A percentile compares a stretch with the other conserved stretches of the same genome.
phyloP scores from a whole-genome alignment of 2,797 vertebrate species.

The Protonibea diacanthus region DNA sequence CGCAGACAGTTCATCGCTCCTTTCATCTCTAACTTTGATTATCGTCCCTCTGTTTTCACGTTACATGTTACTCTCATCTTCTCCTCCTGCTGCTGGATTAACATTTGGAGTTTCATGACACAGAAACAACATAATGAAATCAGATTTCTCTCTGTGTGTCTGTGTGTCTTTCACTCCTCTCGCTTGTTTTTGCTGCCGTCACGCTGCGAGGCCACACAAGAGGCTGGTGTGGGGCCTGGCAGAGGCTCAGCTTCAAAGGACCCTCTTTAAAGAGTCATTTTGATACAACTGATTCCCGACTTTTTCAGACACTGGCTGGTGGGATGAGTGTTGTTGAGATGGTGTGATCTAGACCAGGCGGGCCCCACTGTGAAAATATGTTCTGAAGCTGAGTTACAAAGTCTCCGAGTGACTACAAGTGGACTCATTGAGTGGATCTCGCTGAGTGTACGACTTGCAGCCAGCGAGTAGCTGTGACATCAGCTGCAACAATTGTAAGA shows the following conservation, averaged over 20 bases:
- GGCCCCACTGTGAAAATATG: slow-evolving; percentile 55
- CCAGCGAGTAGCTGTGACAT: slow-evolving; percentile 7
- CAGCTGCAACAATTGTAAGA: slow-evolving; percentile 25
- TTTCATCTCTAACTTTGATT: slow-evolving; percentile 39
- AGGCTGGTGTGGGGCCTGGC: slow-evolving; percentile 46
- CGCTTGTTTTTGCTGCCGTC: slow-evolving; percentile 36
- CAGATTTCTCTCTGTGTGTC: slow-evolving; percentile 9
- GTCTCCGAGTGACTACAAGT: slow-evolving; percentile 34
- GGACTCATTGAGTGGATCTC: slow-evolving; percentile 42
- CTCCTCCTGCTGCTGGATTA: slow-evolving; percentile 20
- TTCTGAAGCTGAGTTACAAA: slow-evolving; percentile 47
- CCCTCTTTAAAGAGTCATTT: slow-evolving; percentile 71
- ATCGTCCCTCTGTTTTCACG: slow-evolving; percentile 17
- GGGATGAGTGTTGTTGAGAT: slow-evolving; percentile 33
- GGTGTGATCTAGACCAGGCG: slow-evolving; percentile 47
- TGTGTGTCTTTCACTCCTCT: slow-evolving; percentile 13
- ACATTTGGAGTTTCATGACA: slow-evolving; percentile 13
- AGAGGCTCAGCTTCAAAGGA: slow-evolving; percentile 62
- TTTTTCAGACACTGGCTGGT: slow-evolving; percentile 43
- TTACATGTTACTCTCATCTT: too few relatives aligned
- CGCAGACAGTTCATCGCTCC: slow-evolving; percentile 29
- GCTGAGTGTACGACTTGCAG: slow-evolving; percentile 1
- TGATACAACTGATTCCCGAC: slow-evolving; percentile 64
- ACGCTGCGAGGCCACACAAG: slow-evolving; percentile 47
- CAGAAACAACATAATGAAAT: slow-evolving; percentile 41